Evolutionary conservation across 2,113 vertebrate species (phyloP), one percentile per base, ranked within the genome.

Genomic region (Nibea coibor): DNA sequence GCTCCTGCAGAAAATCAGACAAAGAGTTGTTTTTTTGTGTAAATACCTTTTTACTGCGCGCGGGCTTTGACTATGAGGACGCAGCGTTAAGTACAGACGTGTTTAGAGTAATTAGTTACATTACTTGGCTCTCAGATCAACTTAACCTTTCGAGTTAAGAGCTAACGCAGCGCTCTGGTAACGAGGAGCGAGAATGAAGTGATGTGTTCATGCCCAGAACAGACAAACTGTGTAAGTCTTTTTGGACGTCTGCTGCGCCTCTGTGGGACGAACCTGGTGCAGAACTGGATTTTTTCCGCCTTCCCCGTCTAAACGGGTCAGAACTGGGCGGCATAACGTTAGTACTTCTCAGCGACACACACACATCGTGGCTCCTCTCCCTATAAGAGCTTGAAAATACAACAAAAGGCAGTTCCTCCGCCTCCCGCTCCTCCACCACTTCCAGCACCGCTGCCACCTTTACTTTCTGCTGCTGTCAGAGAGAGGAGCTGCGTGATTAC

Each of bases 401-500:
- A 67, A 75, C 70, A 73, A 76, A 80, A 68, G 67, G 63, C 77
- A 62, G 57, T 26, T 65, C 72, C 58, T 80, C 51, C 53, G 54
- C 45, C 72, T 57, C 68, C 62, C 26, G 57, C 59, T 76, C 58
- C 57, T 80, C 56, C 6, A 10, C 66, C n/a, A 19, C 79, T 4
- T 47, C 64, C 67, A 72, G 14, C 63, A 50, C 56, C 50, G 20
- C 17, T 6, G 11, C 72, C 70, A 63, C 76, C 74, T 81, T 57
- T 75, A 63, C 69, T 57, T 66, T 63, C 64, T 56, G 59, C 69
- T 66, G 42, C 5, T 26, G 47, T 80, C 69, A 62, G 48, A 73
- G 54, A 5, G 72, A 14, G 48, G 28, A 64, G 65, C 84, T 47
- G 61, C 80, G 19, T 20, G 14, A 68, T 61, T 65, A 56, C 28